Conservation (phyloP, 2,113 vertebrate genomes). For the Scopus umbretta region DNA sequence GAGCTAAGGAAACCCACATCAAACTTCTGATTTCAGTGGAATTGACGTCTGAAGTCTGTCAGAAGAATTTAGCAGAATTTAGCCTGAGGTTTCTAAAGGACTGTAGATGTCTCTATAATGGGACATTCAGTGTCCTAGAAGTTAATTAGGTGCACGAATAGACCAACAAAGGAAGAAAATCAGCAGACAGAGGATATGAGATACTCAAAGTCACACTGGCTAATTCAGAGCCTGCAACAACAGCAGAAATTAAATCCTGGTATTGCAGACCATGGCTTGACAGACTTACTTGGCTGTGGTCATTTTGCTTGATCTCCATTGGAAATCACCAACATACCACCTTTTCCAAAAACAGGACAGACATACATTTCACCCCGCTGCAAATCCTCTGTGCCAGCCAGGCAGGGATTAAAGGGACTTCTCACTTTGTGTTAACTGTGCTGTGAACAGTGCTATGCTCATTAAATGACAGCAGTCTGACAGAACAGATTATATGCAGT, state of each 20-base stretch:
- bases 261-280: background rate
- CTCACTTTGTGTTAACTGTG: background rate
- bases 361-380: fast-evolving
- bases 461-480: background rate
- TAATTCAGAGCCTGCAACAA: background rate
- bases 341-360: background rate
- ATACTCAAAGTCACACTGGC: background rate
- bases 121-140: background rate
- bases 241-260: background rate
- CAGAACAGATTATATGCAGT: background rate
- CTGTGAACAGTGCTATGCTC: background rate
- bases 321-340: fast-evolving
- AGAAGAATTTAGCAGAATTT: background rate
- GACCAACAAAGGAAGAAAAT: background rate
- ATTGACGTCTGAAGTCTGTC: background rate
- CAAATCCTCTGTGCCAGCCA: background rate
- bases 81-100: background rate
- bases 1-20: background rate
- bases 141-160: background rate
- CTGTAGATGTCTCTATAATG: background rate
- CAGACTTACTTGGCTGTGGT: background rate
- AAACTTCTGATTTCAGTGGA: background rate
- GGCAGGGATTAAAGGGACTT: background rate
- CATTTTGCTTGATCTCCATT: background rate
- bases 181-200: background rate